Percentiles rank a stretch among this genome's conserved stretches.
Evolutionary conservation across 2,888 invertebrate genomes (phyloP).

Genomic region (Bruchidius siliquastri): DNA sequence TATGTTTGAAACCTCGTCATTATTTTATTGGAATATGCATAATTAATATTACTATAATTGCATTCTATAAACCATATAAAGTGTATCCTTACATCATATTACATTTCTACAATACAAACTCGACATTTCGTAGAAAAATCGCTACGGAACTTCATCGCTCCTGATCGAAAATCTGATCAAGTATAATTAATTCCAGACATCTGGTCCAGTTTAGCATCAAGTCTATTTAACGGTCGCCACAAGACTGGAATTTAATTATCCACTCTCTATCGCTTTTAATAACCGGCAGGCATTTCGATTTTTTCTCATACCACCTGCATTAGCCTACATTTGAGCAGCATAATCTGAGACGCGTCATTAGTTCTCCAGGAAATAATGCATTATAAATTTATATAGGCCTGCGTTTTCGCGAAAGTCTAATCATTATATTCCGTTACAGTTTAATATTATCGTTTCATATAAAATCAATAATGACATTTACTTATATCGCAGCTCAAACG

Average conservation of each 20-base stretch:
- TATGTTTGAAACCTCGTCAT: too few species aligned
- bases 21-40: too few species aligned
- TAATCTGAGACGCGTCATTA: background rate
- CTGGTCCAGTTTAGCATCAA: background rate
- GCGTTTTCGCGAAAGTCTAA: background rate
- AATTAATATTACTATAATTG: too few species aligned
- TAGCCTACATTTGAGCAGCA: background rate
- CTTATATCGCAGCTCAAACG: background rate
- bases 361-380: background rate
- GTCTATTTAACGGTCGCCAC: background rate
- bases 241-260: background rate
- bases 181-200: background rate
- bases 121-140: too few species aligned
- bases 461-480: background rate
- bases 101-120: too few species aligned
- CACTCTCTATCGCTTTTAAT: background rate
- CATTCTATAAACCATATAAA: too few species aligned
- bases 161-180: background rate
- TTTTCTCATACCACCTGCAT: background rate
- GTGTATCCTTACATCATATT: too few species aligned
- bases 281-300: background rate
- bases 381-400: background rate
- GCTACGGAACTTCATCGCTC: too few species aligned
- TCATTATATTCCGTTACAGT: background rate
- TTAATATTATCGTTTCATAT: background rate